phyloP scores from a whole-genome alignment of 2,797 vertebrate species.

The Decapterus maruadsi region DNA sequence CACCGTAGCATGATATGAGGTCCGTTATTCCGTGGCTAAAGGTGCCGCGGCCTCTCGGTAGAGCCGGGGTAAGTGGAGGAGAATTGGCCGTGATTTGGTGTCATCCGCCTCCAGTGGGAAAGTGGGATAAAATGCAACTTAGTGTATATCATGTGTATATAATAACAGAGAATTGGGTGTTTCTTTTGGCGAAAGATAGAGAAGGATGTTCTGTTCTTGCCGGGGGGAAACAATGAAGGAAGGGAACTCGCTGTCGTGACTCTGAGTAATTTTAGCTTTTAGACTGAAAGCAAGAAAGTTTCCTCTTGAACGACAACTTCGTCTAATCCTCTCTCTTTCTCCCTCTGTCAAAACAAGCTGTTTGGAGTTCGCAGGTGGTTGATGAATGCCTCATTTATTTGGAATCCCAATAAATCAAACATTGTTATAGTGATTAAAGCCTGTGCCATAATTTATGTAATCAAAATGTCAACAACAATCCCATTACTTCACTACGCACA shows the following conservation, averaged over 20 bases:
- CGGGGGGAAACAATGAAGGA: constrained; percentile 8
- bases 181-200: constrained; percentile 40
- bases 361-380: constrained; percentile 68
- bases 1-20: constrained; percentile 55
- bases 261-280: constrained; percentile 34
- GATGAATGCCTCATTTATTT: constrained; percentile 68
- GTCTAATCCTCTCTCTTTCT: constrained; percentile 36
- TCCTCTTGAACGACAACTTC: constrained; percentile 41
- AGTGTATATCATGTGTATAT: constrained; percentile 27
- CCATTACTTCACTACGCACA: constrained; percentile 3
- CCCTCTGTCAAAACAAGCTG: constrained; percentile 47
- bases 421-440: constrained; percentile 56
- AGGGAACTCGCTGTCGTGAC: constrained; percentile 2
- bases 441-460: constrained; percentile 37
- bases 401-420: constrained; percentile 52
- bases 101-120: constrained; percentile 7
- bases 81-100: constrained; percentile 51
- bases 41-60: constrained; percentile 19
- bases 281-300: constrained; percentile 9
- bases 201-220: constrained; percentile 55
- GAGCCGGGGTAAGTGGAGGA: constrained; percentile 19
- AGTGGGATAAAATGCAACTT: constrained; percentile 34
- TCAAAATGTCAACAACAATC: constrained; percentile 42
- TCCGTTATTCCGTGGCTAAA: constrained; percentile 51
- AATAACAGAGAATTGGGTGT: constrained; percentile 28